Base-by-base conservation (phyloP, 2,797 vertebrate species). In the Sitta carolinensis region DNA sequence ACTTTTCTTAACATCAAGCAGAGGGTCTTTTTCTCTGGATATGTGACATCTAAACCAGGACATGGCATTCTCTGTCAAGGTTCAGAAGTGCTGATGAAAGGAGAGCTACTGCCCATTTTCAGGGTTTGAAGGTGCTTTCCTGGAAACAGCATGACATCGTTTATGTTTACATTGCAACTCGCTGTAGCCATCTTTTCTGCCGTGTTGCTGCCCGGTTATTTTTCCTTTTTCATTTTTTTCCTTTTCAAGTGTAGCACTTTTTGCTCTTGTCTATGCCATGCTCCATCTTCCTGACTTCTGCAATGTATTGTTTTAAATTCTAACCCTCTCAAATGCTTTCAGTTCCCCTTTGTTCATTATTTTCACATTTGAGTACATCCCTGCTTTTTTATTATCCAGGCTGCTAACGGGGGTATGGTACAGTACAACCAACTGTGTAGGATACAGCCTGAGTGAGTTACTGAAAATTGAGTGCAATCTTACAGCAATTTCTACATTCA, bases 281-380 rank as follows among this genome's bases (percentile, higher is more conserved):
- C 22, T 89, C n/a, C 40, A 30, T 43, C 55, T 86, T 84, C 40
- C 22, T 0, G 0, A 70, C 63, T 86, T 87, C 51, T 93, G 55
- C 34, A 55, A 36, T 11, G 3, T 63, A 59, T 26, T 91, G 30
- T 62, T 86, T 94, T 48, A 78, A 84, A 76, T 93, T 88, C 67
- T 54, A 79, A 27, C 16, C 3, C 15, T 62, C 62, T 66, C 47
- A 75, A 27, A 18, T 55, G 26, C 42, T 70, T 77, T 74, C 29
- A 32, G 43, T 34, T 48, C 25, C 40, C 3, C 3, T 68, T 78
- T 85, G 13, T n/a, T 94, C 55, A n/a, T 88, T 88, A 82, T 70
- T 90, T 88, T 73, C 48, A 42, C 27, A 34, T 76, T 76, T 90
- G 67, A 84, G 45, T 45, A 84, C 0, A 0, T 47, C 43, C 27